Conservation (phyloP, 2,888 invertebrate genomes). For the Plutella xylostella region DNA sequence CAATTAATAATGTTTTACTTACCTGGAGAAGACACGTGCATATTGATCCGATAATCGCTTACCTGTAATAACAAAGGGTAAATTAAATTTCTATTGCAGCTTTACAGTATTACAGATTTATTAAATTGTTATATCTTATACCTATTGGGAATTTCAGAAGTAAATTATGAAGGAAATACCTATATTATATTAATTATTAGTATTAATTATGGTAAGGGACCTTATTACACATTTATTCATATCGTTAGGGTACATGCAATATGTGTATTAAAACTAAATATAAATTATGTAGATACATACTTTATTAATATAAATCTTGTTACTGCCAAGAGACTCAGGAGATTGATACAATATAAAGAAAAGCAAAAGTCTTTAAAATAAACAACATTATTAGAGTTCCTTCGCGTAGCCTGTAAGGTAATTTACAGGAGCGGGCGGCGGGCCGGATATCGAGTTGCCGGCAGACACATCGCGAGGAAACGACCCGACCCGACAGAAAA, state of each 20-base stretch:
- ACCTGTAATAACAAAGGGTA: slow-evolving; percentile 22
- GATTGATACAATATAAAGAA: neutral
- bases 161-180: no score
- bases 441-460: slow-evolving; percentile 30
- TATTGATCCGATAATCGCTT: slow-evolving; percentile 10
- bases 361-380: neutral
- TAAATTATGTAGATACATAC: no score
- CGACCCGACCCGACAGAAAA: slow-evolving; percentile 37
- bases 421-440: slow-evolving; percentile 12
- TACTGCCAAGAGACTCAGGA: no score
- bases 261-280: no score
- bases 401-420: neutral
- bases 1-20: neutral
- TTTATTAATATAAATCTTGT: no score
- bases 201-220: no score
- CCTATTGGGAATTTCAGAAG: no score
- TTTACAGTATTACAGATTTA: no score
- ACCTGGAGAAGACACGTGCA: neutral
- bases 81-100: neutral
- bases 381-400: neutral
- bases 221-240: no score
- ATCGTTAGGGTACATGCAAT: no score
- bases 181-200: no score
- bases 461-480: slow-evolving; percentile 30
- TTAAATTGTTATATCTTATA: no score